Percentiles rank a stretch among this genome's conserved stretches.
These are phyloP conservation scores for Tetragonisca angustula DNA, from an alignment of 2,888 invertebrate species.

Conservation along the genomic window DNA sequence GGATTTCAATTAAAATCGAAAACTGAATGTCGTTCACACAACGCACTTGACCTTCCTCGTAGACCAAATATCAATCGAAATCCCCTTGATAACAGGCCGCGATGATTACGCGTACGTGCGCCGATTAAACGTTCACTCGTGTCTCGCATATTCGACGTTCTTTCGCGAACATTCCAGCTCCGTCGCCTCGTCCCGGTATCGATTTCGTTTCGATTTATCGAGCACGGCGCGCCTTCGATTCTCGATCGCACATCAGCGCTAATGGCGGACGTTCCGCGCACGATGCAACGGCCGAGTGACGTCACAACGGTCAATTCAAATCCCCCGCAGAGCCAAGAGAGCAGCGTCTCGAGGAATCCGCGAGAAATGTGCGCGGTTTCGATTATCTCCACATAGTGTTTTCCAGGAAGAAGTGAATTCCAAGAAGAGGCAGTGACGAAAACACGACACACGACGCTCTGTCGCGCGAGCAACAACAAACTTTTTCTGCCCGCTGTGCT, in stretches of 20 bases:
- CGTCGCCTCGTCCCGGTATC: background rate
- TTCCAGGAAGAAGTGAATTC: constrained; percentile 19
- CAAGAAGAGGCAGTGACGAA: background rate
- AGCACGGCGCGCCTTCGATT: constrained; percentile 14
- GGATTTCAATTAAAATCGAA: constrained; percentile 67
- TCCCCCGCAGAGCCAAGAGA: background rate
- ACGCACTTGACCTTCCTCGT: constrained; percentile 68
- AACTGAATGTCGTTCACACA: constrained; percentile 55
- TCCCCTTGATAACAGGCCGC: constrained; percentile 47
- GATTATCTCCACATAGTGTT: background rate
- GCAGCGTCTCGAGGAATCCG: too few species aligned
- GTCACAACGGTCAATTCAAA: background rate
- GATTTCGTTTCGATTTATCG: background rate
- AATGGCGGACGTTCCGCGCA: background rate
- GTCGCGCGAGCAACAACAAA: background rate
- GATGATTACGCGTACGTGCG: constrained; percentile 61
- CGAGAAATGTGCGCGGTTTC: background rate
- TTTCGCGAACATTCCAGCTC: constrained; percentile 41
- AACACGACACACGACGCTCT: background rate
- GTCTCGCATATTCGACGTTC: constrained; percentile 54
- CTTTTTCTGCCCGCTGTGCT: background rate
- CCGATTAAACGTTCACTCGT: constrained; percentile 44
- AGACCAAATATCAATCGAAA: constrained; percentile 63
- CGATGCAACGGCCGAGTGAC: background rate
- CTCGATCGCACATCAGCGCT: constrained; percentile 13